Conservation (phyloP, 2,888 invertebrate species). For the Formica aserva region DNA sequence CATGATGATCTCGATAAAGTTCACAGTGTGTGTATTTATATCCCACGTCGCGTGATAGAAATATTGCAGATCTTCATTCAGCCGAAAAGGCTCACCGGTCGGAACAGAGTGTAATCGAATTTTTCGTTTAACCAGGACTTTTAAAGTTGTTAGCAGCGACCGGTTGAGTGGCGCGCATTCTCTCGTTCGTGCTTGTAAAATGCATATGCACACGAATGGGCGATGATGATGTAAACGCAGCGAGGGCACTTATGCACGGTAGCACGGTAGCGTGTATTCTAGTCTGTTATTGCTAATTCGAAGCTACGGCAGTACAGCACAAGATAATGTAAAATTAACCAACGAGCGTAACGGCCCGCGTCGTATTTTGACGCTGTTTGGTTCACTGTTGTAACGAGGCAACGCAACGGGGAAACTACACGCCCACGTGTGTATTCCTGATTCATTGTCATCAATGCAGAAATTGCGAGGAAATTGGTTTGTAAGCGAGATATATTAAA, state of each 20-base stretch:
- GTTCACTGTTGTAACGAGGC: constrained; percentile 27
- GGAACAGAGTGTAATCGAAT: constrained; percentile 75
- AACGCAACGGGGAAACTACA: neutral
- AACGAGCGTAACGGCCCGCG: neutral
- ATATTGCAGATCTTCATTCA: constrained; percentile 26
- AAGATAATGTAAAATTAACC: constrained; percentile 60
- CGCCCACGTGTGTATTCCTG: constrained; percentile 14
- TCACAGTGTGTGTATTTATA: constrained; percentile 2
- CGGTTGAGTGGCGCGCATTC: constrained; percentile 67
- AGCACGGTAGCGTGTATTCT: constrained; percentile 41
- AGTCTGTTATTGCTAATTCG: constrained; percentile 57
- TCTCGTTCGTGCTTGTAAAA: constrained; percentile 53
- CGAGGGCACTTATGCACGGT: constrained; percentile 46
- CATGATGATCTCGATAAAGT: neutral
- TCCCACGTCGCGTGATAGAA: constrained; percentile 17
- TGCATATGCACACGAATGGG: constrained; percentile 43
- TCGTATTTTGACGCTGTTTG: constrained; percentile 51
- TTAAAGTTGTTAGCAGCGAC: constrained; percentile 74
- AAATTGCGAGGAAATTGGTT: constrained; percentile 12
- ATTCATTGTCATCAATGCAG: constrained; percentile 25
- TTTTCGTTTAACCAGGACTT: constrained; percentile 73
- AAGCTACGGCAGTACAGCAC: constrained; percentile 21
- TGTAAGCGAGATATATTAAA: neutral
- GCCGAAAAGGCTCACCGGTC: constrained; percentile 60
- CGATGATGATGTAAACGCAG: constrained; percentile 57